These are phyloP conservation scores for Atta colombica DNA, from an alignment of 1,140 invertebrate species.

Conservation along the genomic window DNA sequence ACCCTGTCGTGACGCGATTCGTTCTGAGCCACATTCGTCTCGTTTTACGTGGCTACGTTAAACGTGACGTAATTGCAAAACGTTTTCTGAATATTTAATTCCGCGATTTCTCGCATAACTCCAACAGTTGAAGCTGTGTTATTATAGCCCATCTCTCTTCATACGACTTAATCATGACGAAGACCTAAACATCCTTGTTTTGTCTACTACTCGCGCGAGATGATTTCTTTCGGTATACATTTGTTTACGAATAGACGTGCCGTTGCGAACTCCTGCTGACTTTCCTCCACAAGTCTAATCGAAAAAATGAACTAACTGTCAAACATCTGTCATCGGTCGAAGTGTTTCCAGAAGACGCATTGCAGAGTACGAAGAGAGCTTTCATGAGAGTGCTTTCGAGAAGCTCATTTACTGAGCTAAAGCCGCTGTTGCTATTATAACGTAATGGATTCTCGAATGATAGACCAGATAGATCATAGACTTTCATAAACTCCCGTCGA, in stretches of 20 bases:
- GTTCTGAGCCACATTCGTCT: slow-evolving; percentile 5
- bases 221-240: neutral
- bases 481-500: slow-evolving; percentile 24
- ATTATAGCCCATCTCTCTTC: neutral
- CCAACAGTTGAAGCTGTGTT: neutral
- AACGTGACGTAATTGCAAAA: neutral
- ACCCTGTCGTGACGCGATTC: slow-evolving; percentile 61
- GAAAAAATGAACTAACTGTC: slow-evolving; percentile 47
- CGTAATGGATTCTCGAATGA: slow-evolving; percentile 43
- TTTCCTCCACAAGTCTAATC: neutral
- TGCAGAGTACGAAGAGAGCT: slow-evolving; percentile 42
- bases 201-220: neutral
- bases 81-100: slow-evolving; percentile 29
- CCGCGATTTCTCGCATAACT: neutral
- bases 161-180: slow-evolving; percentile 17
- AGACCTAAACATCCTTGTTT: neutral
- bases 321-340: slow-evolving; percentile 74
- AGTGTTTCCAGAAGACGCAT: slow-evolving; percentile 68
- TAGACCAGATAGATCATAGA: slow-evolving; percentile 24
- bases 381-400: slow-evolving; percentile 67
- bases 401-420: slow-evolving; percentile 66
- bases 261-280: neutral
- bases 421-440: neutral
- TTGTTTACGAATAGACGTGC: neutral
- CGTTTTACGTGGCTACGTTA: neutral